Evolutionary conservation across 1,140 invertebrate species (phyloP).

Genomic region (Aphelenchoides besseyi): DNA sequence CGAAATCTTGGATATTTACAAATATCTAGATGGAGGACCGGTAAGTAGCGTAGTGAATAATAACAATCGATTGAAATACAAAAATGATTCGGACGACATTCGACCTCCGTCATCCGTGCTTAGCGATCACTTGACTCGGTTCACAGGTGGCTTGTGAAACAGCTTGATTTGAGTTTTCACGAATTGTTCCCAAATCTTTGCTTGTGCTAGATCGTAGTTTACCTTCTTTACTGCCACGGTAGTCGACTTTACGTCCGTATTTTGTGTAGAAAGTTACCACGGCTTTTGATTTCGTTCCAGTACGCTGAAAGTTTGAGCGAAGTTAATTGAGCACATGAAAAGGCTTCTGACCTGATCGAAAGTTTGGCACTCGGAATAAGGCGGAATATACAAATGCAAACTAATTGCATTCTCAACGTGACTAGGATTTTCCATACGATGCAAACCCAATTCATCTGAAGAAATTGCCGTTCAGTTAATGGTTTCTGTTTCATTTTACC

Average conservation of each 20-base stretch:
- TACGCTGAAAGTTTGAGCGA: slow-evolving; percentile 41
- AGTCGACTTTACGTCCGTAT: slow-evolving; percentile 50
- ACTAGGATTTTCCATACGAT: slow-evolving; percentile 90
- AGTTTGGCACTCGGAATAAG: slow-evolving; percentile 79
- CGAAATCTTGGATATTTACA: too few species aligned
- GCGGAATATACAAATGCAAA: slow-evolving; percentile 91
- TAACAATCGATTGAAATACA: too few species aligned
- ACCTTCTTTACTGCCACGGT: slow-evolving; percentile 39
- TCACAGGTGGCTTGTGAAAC: not conserved
- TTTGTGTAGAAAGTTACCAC: slow-evolving; percentile 54
- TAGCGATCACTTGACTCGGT: not conserved
- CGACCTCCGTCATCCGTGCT: not conserved
- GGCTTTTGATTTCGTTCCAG: slow-evolving; percentile 30
- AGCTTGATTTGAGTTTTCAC: not conserved
- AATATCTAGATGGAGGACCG: too few species aligned
- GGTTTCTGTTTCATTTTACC: slow-evolving; percentile 70
- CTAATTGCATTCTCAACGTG: slow-evolving; percentile 81
- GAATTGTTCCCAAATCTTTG: not conserved
- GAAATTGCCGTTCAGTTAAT: slow-evolving; percentile 17
- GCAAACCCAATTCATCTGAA: slow-evolving; percentile 84
- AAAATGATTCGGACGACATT: too few species aligned
- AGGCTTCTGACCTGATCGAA: slow-evolving; percentile 74
- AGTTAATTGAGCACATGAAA: not conserved
- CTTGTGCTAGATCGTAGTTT: not conserved
- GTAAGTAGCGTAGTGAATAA: too few species aligned